phyloP scores from a whole-genome alignment of 37 sponge, comb jelly and placozoan species.

The Ephydatia muelleri region DNA sequence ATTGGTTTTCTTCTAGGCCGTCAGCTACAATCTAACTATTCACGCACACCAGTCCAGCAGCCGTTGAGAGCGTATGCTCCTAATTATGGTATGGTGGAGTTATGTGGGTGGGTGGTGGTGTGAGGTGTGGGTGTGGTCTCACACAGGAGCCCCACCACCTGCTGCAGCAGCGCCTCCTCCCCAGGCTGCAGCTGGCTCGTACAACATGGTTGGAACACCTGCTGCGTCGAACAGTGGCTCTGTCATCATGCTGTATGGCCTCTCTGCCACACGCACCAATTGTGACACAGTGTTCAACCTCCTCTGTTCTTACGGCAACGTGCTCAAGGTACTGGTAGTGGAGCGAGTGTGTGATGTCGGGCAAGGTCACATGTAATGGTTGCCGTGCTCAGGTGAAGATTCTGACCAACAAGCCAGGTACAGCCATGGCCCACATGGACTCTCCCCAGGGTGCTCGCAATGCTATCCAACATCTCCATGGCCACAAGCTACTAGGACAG shows the following conservation, averaged over 20 bases:
- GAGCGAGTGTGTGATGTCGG: neutral
- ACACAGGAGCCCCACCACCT: neutral
- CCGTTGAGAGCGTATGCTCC: slow-evolving; percentile 6
- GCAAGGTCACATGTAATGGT: neutral
- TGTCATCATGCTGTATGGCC: slow-evolving; percentile 90
- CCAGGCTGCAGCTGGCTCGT: slow-evolving; percentile 15
- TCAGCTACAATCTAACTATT: slow-evolving; percentile 13
- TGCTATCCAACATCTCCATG: slow-evolving; percentile 85
- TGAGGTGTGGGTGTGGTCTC: neutral
- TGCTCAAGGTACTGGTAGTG: slow-evolving; percentile 61
- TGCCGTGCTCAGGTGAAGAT: slow-evolving; percentile 67
- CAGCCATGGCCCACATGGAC: slow-evolving; percentile 95
- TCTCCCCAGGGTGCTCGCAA: slow-evolving; percentile 69
- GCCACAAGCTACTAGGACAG: slow-evolving; percentile 68
- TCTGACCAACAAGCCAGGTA: slow-evolving; percentile 84
- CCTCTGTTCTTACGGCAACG: slow-evolving; percentile 91
- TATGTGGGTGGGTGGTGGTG: neutral
- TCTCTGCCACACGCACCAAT: slow-evolving; percentile 57
- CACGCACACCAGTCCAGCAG: slow-evolving; percentile 11
- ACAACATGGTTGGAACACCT: slow-evolving; percentile 60
- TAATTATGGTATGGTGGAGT: neutral
- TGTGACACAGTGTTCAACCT: slow-evolving; percentile 91
- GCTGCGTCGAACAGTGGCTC: slow-evolving; percentile 66
- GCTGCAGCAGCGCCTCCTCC: slow-evolving; percentile 7
- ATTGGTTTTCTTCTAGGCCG: slow-evolving; percentile 20